Conservation (phyloP, 1,140 invertebrate species). For the Linepithema humile region DNA sequence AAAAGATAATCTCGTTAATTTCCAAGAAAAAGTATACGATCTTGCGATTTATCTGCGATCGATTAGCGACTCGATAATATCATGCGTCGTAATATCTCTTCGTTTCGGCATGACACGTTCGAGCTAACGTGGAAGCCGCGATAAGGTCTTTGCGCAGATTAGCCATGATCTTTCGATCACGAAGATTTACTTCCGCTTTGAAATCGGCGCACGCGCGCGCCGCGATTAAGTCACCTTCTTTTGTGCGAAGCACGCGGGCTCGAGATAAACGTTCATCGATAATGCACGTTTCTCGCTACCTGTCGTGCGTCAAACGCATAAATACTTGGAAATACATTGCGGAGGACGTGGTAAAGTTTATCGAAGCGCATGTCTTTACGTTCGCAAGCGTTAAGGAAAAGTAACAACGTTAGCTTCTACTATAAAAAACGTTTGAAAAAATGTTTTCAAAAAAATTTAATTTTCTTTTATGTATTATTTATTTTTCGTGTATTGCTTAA, state of each 20-base stretch:
- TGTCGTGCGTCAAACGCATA: conserved; percentile 31
- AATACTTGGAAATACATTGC: conserved; percentile 15
- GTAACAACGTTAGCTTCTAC: not conserved
- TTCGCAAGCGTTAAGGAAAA: not conserved
- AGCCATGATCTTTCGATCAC: conserved; percentile 15
- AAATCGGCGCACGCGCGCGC: not conserved
- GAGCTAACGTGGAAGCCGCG: conserved; percentile 11
- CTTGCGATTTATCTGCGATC: not conserved
- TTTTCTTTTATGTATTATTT: no score
- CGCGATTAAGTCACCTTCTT: conserved; percentile 36
- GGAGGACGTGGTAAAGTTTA: not conserved
- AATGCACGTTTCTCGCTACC: conserved; percentile 27
- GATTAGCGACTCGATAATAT: not conserved
- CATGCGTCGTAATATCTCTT: not conserved
- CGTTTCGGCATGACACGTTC: conserved; percentile 12
- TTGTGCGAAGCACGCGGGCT: conserved; percentile 3
- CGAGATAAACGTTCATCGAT: conserved; percentile 27
- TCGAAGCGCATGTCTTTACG: not conserved
- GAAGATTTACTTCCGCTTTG: conserved; percentile 40
- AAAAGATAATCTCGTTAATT: conserved; percentile 24
- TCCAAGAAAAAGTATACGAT: not conserved
- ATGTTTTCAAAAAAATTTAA: no score
- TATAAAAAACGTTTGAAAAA: no score
- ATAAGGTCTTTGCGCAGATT: conserved; percentile 18
- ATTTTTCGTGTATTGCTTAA: no score